Conservation (phyloP, 1,140 invertebrate genomes). For the Drosophila neocordata region DNA sequence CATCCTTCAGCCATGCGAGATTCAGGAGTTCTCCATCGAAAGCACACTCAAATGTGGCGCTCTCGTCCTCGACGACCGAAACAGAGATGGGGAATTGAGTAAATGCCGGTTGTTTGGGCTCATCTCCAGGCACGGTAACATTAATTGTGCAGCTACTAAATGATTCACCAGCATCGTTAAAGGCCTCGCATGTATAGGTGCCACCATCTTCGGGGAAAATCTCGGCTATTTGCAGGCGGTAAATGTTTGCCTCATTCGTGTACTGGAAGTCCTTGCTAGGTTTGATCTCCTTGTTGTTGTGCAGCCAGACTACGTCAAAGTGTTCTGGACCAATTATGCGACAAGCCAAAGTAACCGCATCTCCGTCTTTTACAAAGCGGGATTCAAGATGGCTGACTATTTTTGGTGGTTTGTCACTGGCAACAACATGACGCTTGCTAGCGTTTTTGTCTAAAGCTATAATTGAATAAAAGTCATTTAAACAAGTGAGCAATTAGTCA, state of each 20-base stretch:
- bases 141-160: conserved; percentile 95
- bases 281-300: conserved; percentile 98
- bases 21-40: conserved; percentile 84
- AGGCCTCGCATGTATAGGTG: conserved; percentile 97
- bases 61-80: conserved; percentile 92
- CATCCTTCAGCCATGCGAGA: conserved; percentile 94
- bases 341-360: conserved; percentile 92
- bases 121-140: conserved; percentile 93
- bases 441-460: conserved; percentile 86
- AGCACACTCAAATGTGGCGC: conserved; percentile 87
- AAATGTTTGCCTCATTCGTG: conserved; percentile 93
- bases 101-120: conserved; percentile 92
- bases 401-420: conserved; percentile 88
- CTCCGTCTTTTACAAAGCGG: conserved; percentile 92
- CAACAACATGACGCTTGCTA: conserved; percentile 83
- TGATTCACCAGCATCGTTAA: conserved; percentile 96
- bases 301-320: conserved; percentile 97
- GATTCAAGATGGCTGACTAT: conserved; percentile 93
- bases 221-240: conserved; percentile 95
- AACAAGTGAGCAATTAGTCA: neutral
- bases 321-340: conserved; percentile 93
- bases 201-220: conserved; percentile 95
- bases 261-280: conserved; percentile 98
- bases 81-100: conserved; percentile 94
- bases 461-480: conserved; percentile 22